Base-by-base conservation (phyloP, 2,113 vertebrate genomes). In the Atrichornis clamosus region DNA sequence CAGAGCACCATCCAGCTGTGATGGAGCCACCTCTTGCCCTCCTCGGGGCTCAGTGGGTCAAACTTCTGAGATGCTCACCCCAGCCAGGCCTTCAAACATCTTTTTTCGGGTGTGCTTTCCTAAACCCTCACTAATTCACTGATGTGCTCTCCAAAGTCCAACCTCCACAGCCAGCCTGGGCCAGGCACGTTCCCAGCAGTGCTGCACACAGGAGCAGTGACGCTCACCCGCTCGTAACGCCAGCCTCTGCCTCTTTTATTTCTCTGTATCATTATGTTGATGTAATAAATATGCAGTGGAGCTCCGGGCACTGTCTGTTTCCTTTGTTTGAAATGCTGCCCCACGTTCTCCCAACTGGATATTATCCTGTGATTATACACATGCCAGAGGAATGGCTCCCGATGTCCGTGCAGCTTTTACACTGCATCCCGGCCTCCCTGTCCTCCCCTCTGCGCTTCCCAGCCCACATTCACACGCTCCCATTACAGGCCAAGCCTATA, bases 391-490 rank as follows among this genome's bases (percentile, higher is more conserved):
- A 92, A 53, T 16, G 93, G 84, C 80, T 94, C 69, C 73, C 1
- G 0, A 46, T 89, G 93, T 58, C 80, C 42, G 28, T 14, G 69
- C 52, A 69, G 89, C 85, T 89, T 68, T 68, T 53, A 39, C 62
- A 30, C 86, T 39, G 4, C 52, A 46, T 52, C 82, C 59, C 75
- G 74, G 86, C 76, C 50, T 90, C 65, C 37, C 15, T 1, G 3
- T 27, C 56, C 46, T 94, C 41, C 90, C 49, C 41, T 68, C 32
- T 50, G 73, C 28, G 0, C 82, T 96, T 96, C 93, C 93, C 93
- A 93, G 42, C 88, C 95, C 92, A 64, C 92, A 69, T 96, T 97
- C 96, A 96, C 96, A 96, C 85, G 84, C 93, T 97, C 76, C 79
- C 42, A 90, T 89, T 94, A 88, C 88, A 82, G 4, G 26, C 52